Percentiles rank a stretch among this genome's conserved stretches.
These are phyloP conservation scores for Prionailurus viverrinus DNA, from an alignment of 2,113 vertebrate genomes.

Conservation along the genomic window DNA sequence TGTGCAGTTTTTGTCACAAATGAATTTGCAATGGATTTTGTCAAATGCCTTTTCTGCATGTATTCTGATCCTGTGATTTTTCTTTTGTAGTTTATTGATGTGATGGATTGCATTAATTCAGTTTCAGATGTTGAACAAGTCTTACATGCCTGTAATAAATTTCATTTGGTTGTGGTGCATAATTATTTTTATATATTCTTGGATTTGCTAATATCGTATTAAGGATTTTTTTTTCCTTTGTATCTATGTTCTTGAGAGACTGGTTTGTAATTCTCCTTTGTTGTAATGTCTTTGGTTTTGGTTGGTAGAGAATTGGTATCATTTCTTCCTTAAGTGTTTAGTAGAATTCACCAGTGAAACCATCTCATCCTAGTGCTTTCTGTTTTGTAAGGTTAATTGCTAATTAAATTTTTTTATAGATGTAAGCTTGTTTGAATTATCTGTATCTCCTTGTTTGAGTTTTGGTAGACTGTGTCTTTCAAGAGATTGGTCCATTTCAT, in stretches of 20 bases:
- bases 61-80: background rate
- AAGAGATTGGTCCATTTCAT: constrained; percentile 30
- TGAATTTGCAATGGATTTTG: background rate
- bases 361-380: background rate
- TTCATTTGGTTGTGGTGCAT: background rate
- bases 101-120: background rate
- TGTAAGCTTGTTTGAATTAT: background rate
- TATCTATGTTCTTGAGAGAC: background rate
- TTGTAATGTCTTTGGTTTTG: background rate
- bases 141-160: background rate
- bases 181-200: background rate
- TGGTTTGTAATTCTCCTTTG: background rate
- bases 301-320: background rate
- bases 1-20: background rate
- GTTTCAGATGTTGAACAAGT: background rate
- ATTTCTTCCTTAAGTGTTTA: background rate
- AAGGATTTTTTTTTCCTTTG: background rate
- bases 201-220: background rate
- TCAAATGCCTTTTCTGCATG: background rate
- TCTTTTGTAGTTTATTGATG: background rate
- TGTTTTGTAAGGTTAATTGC: background rate
- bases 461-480: background rate
- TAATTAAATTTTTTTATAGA: background rate
- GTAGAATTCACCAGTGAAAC: background rate
- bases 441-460: background rate